Evolutionary conservation across 2,888 invertebrate genomes (phyloP).

Genomic region (Xestia sexstrigata): DNA sequence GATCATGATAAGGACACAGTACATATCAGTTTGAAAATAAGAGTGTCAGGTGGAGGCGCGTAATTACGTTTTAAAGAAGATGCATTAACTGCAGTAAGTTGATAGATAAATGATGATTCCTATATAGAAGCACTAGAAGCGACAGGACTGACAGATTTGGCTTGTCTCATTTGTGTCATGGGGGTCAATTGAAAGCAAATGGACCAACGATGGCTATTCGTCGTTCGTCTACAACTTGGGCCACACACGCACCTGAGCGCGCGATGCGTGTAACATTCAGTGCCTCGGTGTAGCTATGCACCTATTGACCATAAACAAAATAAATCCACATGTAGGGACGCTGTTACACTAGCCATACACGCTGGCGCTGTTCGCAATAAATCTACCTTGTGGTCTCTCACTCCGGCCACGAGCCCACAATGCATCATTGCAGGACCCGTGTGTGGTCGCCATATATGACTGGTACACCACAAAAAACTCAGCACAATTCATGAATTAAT

Average conservation of each 20-base stretch:
- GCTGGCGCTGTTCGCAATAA: slow-evolving; percentile 72
- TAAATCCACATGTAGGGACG: slow-evolving; percentile 75
- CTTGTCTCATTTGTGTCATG: not conserved
- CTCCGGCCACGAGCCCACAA: slow-evolving; percentile 69
- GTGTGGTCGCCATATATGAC: slow-evolving; percentile 77
- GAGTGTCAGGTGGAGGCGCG: not conserved
- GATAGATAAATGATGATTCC: not conserved
- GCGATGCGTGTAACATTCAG: slow-evolving; percentile 64
- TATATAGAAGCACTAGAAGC: not conserved
- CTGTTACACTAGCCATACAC: slow-evolving; percentile 75
- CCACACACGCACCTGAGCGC: slow-evolving; percentile 52
- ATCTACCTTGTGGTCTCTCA: slow-evolving; percentile 75
- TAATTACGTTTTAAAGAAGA: not conserved
- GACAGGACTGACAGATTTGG: not conserved
- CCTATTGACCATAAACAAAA: slow-evolving; percentile 80
- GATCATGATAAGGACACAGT: not conserved
- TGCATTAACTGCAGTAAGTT: not conserved
- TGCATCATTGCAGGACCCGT: slow-evolving; percentile 73
- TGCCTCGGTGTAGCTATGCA: slow-evolving; percentile 61
- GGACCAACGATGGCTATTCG: not conserved
- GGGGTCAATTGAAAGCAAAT: not conserved
- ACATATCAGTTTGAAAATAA: not conserved
- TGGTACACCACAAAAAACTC: slow-evolving; percentile 69
- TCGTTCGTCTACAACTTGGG: slow-evolving; percentile 28
- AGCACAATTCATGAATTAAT: slow-evolving; percentile 65